phyloP scores from a whole-genome alignment of 53 echinoderm and acorn worm genomes.

The Arbacia lixula region DNA sequence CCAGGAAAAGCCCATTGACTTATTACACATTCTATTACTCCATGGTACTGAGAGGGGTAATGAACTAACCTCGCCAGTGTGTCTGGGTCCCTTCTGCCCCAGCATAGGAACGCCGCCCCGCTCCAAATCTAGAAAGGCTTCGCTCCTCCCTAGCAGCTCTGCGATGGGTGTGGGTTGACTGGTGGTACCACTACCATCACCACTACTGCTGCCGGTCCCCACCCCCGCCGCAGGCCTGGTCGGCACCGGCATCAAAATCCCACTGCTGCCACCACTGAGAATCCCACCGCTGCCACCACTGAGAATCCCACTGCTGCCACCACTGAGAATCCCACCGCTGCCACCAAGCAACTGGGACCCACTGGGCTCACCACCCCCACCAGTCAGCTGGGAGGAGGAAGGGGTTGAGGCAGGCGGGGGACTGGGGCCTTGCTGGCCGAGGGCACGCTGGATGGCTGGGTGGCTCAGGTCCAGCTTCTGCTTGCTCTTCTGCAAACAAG shows the following conservation, averaged over 20 bases:
- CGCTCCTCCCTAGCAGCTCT: constrained; percentile 68
- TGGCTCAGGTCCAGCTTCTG: constrained; percentile 85
- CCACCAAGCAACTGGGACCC: too few species aligned
- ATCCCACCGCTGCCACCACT: too few species aligned
- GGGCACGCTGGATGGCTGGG: constrained; percentile 89
- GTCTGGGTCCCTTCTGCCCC: constrained; percentile 68
- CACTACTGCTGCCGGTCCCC: background rate
- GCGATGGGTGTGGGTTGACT: constrained; percentile 73
- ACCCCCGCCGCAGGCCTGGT: background rate
- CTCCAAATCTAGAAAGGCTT: constrained; percentile 37
- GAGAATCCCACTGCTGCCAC: too few species aligned
- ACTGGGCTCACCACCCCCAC: background rate
- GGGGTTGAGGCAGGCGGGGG: background rate
- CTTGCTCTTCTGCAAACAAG: constrained; percentile 61
- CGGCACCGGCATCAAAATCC: too few species aligned
- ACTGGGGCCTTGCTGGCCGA: constrained; percentile 24
- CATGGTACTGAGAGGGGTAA: too few species aligned
- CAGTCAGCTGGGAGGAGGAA: background rate
- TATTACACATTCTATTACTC: background rate
- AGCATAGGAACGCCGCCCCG: background rate
- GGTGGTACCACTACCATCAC: too few species aligned
- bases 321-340: too few species aligned
- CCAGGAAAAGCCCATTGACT: background rate
- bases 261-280: too few species aligned
- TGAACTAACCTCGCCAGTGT: constrained; percentile 59